Conservation (phyloP, 2,113 vertebrate species). For the Entomyzon cyanotis region DNA sequence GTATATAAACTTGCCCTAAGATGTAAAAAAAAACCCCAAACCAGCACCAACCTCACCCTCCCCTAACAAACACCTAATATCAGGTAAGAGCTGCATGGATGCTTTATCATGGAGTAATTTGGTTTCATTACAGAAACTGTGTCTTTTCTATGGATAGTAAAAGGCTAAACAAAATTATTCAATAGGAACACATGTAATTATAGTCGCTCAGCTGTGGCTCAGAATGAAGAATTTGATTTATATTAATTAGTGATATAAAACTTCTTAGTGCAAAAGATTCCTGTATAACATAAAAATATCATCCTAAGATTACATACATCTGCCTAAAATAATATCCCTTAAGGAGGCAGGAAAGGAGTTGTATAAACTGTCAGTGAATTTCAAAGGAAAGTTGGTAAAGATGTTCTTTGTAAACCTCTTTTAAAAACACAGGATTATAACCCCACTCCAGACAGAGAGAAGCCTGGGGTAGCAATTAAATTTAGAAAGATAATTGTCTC, state of each 20-base stretch:
- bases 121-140: neutral
- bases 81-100: fast-evolving
- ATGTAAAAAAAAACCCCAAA: neutral
- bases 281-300: neutral
- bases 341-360: neutral
- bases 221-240: neutral
- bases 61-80: neutral
- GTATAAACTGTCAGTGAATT: neutral
- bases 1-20: neutral
- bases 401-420: neutral
- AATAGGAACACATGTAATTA: neutral
- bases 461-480: fast-evolving
- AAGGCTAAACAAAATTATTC: neutral
- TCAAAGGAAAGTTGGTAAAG: neutral
- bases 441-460: fast-evolving
- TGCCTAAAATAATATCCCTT: neutral
- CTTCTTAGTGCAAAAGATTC: neutral
- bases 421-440: neutral
- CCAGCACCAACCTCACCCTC: neutral
- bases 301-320: neutral
- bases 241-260: neutral
- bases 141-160: neutral
- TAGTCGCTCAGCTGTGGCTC: neutral
- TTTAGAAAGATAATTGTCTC: neutral
- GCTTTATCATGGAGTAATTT: neutral